These are phyloP conservation scores for Oreotragus oreotragus DNA, from an alignment of 2,113 vertebrate genomes.

Conservation along the genomic window DNA sequence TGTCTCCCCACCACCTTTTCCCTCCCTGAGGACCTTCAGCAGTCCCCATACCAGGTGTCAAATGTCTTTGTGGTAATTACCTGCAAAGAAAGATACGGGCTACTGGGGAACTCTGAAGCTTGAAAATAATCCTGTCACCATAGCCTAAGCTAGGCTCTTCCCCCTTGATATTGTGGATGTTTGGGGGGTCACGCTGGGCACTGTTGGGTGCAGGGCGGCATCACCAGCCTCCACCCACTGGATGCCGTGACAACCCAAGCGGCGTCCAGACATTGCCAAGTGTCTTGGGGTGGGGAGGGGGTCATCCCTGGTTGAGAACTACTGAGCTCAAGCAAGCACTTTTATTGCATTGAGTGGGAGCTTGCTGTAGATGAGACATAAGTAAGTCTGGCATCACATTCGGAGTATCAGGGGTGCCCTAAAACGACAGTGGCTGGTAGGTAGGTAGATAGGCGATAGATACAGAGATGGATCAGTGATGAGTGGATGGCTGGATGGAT, in stretches of 20 bases:
- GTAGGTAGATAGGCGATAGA: not conserved
- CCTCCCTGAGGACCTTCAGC: not conserved
- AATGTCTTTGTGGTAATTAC: not conserved
- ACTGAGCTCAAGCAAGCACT: not conserved
- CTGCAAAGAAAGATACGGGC: not conserved
- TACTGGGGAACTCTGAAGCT: not conserved
- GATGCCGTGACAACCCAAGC: not conserved
- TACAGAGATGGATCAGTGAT: not conserved
- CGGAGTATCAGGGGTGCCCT: not conserved
- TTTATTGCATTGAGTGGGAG: not conserved
- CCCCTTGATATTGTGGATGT: not conserved
- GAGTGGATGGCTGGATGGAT: not conserved
- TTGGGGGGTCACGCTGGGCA: not conserved
- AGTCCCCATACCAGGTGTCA: not conserved
- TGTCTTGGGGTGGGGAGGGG: not conserved
- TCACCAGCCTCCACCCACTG: not conserved
- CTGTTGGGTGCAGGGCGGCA: not conserved
- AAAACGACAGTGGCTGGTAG: not conserved
- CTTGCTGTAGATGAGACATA: not conserved
- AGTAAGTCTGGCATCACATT: not conserved
- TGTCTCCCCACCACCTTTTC: not conserved
- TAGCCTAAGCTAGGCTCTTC: not conserved
- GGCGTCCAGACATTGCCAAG: not conserved
- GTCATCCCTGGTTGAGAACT: not conserved
- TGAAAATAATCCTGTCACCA: not conserved